Base-by-base conservation (phyloP, 2,113 vertebrate species). In the Trochalopteron elliotii region DNA sequence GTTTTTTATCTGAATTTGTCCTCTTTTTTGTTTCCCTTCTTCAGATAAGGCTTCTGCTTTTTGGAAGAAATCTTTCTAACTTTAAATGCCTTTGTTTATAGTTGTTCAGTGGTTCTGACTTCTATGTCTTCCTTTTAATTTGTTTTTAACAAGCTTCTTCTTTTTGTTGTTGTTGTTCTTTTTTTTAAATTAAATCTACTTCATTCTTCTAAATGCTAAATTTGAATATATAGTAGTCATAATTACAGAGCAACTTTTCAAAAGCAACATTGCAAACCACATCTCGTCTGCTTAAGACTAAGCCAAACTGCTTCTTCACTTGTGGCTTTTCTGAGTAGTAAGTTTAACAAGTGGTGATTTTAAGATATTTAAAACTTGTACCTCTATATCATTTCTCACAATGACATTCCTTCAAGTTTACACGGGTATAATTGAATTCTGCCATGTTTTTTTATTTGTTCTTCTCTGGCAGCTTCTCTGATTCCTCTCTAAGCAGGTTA, bases 281-380 rank as follows among this genome's bases (percentile, higher is more conserved):
- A 94, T 61, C 30, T 94, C 0, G 2, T 93, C 82, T 31, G 6
- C 78, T 88, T 35, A 65, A 39, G 39, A 27, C 75, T 69, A 45
- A 88, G 71, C 67, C 63, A 95, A 92, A 88, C 63, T 89, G 15
- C 27, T 90, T 68, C 75, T 88, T 90, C 57, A 12, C 61, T 93
- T 96, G 88, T 90, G 92, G 92, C n/a, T 95, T 97, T 94, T 79
- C 84, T 92, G 88, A 86, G 85, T 53, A 76, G 71, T 12, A 68
- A 88, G 63, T 93, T 76, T 88, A 93, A 91, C 78, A 82, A 93
- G 65, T 72, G 63, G 82, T 68, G 84, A 79, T 91, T 95, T 95
- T 44, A n/a, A 33, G 65, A 87, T 93, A 96, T 95, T 95, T 97
- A 97, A 94, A 95, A 90, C 90, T 76, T 64, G 15, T 59, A 52